Percentiles rank a stretch among this genome's conserved stretches.
phyloP scores from a whole-genome alignment of 1,140 invertebrate genomes.

The Polypedilum vanderplanki region DNA sequence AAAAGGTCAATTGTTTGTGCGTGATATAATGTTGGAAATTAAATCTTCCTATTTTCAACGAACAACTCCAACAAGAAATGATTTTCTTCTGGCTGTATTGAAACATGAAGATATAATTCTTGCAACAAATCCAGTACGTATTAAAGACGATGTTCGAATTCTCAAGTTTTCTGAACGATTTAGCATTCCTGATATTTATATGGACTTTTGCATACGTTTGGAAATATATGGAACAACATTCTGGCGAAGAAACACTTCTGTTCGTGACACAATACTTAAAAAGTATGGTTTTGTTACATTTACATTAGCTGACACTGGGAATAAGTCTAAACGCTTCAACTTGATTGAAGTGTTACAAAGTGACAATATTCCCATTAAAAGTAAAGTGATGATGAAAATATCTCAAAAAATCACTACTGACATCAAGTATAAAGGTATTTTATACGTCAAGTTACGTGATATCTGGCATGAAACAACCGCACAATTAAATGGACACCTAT shows the following conservation, averaged over 20 bases:
- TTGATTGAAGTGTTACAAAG: background rate
- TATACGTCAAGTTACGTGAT: background rate
- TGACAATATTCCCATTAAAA: background rate
- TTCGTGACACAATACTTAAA: conserved; percentile 13
- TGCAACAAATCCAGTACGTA: background rate
- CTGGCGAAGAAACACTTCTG: background rate
- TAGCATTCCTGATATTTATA: background rate
- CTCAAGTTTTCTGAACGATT: background rate
- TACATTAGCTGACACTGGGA: background rate
- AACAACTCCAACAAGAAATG: background rate
- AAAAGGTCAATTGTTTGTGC: background rate
- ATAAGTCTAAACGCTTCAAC: background rate
- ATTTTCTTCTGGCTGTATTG: background rate
- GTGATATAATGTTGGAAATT: background rate
- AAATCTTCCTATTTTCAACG: background rate
- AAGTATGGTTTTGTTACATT: background rate
- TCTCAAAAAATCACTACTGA: background rate
- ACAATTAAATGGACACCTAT: background rate
- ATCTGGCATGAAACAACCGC: background rate
- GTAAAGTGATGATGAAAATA: background rate
- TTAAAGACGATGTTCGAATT: background rate
- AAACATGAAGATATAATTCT: background rate
- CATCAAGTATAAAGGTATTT: conserved; percentile 3
- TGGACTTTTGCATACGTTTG: background rate
- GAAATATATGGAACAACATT: conserved; percentile 17